Conservation (phyloP, 1,140 invertebrate species). For the Ctenoplectra terminalis region DNA sequence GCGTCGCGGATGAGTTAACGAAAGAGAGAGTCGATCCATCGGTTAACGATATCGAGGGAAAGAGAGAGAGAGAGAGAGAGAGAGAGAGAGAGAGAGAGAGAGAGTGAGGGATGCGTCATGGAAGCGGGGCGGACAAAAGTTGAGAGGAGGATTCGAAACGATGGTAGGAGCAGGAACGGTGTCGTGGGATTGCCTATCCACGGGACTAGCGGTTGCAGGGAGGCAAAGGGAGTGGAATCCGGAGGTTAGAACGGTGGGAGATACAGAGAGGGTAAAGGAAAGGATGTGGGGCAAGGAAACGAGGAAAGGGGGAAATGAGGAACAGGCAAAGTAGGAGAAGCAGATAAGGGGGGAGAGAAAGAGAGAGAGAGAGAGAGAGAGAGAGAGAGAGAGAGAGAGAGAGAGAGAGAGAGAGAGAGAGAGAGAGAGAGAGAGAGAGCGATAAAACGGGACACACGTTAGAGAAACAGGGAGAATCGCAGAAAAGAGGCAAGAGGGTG, state of each 20-base stretch:
- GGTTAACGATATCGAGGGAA: conserved; percentile 1
- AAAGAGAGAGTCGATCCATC: not conserved
- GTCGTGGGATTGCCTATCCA: too few relatives aligned
- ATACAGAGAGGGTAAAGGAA: not conserved
- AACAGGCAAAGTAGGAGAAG: not conserved
- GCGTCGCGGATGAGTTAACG: not conserved
- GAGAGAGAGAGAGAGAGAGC: too few relatives aligned
- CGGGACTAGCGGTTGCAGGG: conserved; percentile 8
- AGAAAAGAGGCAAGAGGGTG: conserved; percentile 71
- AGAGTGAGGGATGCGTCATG: not conserved
- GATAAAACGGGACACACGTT: too few relatives aligned
- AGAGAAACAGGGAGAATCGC: conserved; percentile 52
- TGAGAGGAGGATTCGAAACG: not conserved
- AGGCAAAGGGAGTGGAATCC: conserved; percentile 3
- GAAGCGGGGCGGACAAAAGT: conserved; percentile 23
- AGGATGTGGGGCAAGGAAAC: conserved; percentile 4
- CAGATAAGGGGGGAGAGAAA: not conserved
- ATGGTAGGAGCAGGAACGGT: conserved; percentile 32
- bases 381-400: conserved; percentile 19
- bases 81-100: not conserved
- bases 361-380: conserved; percentile 16
- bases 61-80: not conserved
- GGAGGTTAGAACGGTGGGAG: conserved; percentile 5
- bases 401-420: conserved; percentile 21
- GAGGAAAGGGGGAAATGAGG: too few relatives aligned